Conservation (phyloP, 2,113 vertebrate species). For the Microtus oregoni region DNA sequence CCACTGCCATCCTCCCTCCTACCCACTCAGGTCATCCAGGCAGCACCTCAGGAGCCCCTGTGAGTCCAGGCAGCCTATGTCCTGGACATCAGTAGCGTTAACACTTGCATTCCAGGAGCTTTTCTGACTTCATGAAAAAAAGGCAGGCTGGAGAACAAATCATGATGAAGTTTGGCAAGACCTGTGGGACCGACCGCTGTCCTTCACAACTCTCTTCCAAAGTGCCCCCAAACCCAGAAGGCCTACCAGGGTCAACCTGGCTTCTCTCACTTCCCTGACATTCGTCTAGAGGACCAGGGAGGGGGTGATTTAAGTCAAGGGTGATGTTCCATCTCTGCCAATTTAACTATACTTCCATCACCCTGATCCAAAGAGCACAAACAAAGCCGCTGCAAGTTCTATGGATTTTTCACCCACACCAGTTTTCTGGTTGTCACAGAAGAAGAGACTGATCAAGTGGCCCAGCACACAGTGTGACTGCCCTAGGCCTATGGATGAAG, state of each 20-base stretch:
- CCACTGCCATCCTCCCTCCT: neutral
- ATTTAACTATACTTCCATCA: conserved; percentile 95
- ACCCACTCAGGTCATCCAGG: neutral
- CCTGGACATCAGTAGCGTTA: neutral
- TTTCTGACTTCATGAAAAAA: neutral
- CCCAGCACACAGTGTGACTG: conserved; percentile 95
- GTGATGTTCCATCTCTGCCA: conserved; percentile 92
- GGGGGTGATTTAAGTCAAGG: conserved; percentile 95
- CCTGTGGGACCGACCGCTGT: conserved; percentile 89
- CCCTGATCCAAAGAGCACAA: conserved; percentile 94
- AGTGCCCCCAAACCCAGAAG: conserved; percentile 60
- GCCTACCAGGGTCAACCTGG: conserved; percentile 93
- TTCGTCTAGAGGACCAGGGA: conserved; percentile 95
- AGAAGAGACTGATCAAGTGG: conserved; percentile 89
- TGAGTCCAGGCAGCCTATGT: neutral
- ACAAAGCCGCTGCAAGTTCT: conserved; percentile 91
- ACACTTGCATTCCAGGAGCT: neutral
- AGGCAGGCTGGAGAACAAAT: conserved; percentile 88
- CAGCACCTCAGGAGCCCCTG: neutral
- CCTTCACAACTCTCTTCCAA: neutral
- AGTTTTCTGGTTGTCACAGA: conserved; percentile 92
- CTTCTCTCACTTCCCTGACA: conserved; percentile 97
- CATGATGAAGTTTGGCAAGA: conserved; percentile 90
- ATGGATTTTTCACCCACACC: conserved; percentile 98
- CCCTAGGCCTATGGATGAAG: conserved; percentile 95